Percentiles rank a stretch among this genome's conserved stretches.
Evolutionary conservation across 2,888 invertebrate genomes (phyloP).

Genomic region (Apamea epomidion): DNA sequence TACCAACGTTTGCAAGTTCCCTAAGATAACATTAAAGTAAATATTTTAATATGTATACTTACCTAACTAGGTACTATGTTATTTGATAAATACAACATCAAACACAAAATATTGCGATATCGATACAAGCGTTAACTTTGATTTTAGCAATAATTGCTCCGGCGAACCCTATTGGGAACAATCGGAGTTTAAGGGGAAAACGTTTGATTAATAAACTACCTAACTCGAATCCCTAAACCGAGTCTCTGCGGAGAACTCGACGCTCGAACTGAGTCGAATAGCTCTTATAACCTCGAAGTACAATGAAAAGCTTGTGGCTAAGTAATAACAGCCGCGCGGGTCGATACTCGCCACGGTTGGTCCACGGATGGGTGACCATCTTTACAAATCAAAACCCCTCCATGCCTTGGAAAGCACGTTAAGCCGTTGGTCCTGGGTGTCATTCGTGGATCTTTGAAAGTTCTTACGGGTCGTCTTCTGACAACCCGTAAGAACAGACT

Average conservation of each 20-base stretch:
- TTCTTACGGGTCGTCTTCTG: background rate
- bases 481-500: too few species aligned
- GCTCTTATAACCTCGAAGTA: constrained; percentile 20
- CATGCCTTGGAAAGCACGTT: background rate
- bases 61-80: too few species aligned
- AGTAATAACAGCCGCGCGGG: too few species aligned
- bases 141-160: constrained; percentile 33
- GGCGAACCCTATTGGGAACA: constrained; percentile 41
- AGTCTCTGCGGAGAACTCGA: constrained; percentile 42
- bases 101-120: constrained; percentile 15
- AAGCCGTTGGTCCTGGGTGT: background rate
- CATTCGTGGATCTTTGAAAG: background rate
- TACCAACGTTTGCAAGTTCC: background rate
- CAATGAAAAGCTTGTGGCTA: too few species aligned
- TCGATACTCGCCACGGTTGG: background rate
- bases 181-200: constrained; percentile 48
- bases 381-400: background rate
- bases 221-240: constrained; percentile 39
- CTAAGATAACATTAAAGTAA: background rate
- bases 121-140: constrained; percentile 19
- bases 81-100: constrained; percentile 13
- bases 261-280: background rate
- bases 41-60: background rate
- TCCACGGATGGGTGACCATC: background rate
- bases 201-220: constrained; percentile 51